Conservation (phyloP, 2,797 vertebrate genomes). For the Malacoraja senta region DNA sequence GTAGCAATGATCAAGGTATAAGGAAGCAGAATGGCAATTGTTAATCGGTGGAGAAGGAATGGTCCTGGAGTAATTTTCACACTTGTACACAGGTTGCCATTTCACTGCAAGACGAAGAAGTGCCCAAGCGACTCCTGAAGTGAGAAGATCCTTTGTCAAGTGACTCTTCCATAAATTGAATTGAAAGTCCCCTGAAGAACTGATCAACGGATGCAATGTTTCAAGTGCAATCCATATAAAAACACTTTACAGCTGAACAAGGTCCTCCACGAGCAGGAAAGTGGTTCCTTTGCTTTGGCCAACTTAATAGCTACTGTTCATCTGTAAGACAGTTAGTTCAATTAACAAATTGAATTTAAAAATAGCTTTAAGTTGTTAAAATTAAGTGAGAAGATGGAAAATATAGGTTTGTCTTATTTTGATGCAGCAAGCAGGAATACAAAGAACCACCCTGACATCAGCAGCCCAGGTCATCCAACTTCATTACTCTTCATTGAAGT, state of each 20-base stretch:
- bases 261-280: not conserved
- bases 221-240: not conserved
- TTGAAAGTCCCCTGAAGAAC: not conserved
- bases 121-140: not conserved
- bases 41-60: not conserved
- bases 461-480: not conserved
- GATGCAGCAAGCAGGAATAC: not conserved
- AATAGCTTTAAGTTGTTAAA: not conserved
- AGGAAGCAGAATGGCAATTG: not conserved
- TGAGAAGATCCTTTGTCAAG: not conserved
- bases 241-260: no score
- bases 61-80: not conserved
- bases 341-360: not conserved
- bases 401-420: no score
- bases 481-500: not conserved
- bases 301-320: not conserved
- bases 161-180: not conserved
- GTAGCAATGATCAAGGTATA: not conserved
- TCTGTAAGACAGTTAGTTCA: not conserved
- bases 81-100: not conserved
- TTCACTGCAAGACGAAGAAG: not conserved
- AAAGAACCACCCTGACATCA: no score
- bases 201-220: not conserved
- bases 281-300: not conserved
- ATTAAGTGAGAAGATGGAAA: not conserved